Percentiles rank a stretch among this genome's conserved stretches.
Conservation (phyloP, 2,888 invertebrate genomes). For the Drosophila mettleri region DNA sequence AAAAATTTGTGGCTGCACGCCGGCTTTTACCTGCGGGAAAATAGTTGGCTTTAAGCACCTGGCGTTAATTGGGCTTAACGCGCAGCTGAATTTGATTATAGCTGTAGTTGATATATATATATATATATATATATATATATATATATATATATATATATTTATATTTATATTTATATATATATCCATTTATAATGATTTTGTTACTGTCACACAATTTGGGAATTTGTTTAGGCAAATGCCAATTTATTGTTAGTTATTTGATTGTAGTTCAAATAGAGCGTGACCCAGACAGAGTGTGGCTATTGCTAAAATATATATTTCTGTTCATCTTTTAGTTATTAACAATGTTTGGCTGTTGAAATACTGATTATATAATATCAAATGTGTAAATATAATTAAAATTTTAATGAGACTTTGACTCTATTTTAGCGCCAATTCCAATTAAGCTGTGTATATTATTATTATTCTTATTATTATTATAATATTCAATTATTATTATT, state of each 20-base stretch:
- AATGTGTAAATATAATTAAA: too few species aligned
- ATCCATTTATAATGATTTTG: background rate
- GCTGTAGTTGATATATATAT: background rate
- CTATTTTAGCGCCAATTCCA: too few species aligned
- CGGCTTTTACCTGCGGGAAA: background rate
- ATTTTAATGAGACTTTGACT: too few species aligned
- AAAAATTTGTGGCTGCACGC: background rate
- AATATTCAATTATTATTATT: too few species aligned
- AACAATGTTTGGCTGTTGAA: background rate
- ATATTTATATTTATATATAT: too few species aligned
- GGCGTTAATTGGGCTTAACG: slow-evolving; percentile 19
- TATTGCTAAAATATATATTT: background rate
- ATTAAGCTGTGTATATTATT: too few species aligned
- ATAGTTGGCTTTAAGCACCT: background rate
- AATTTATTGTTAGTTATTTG: background rate
- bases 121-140: too few species aligned
- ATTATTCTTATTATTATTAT: too few species aligned
- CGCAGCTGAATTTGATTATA: slow-evolving; percentile 6
- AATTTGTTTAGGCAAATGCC: background rate
- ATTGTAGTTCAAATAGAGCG: too few species aligned
- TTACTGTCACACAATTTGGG: background rate
- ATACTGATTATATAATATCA: background rate
- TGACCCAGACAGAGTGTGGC: background rate
- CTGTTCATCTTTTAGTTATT: background rate
- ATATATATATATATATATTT: too few species aligned